Base-by-base conservation (phyloP, 2,113 vertebrate genomes). In the Sylvietta virens region DNA sequence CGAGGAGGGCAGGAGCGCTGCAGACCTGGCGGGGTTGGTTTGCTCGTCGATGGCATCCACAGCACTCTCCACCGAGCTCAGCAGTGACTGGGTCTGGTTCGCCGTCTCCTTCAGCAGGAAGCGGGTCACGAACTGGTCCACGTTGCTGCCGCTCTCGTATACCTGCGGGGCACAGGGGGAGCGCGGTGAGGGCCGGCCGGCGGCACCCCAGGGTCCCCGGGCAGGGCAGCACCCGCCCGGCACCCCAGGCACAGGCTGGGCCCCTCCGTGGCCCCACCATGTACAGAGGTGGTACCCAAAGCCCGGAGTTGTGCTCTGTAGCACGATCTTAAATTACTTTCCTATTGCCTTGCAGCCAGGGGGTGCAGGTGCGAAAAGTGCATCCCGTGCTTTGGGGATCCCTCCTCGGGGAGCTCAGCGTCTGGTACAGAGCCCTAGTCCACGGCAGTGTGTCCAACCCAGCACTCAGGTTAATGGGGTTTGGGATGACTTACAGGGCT, bases 21-120 rank as follows among this genome's bases (percentile, higher is more conserved):
- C 98, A n/a, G 90, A 99, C 99, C 99, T 98, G 93, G 97, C 81
- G 23, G 98, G 99, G 98, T 98, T 98, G 97, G 98, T 99, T 96
- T 99, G 99, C 90, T 99, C 99, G 0, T 99, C 99, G 2, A 99
- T 99, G 62, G 99, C 99, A 24, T 99, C 99, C 94, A 99, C 99
- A 0, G 99, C 99, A 4, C 99, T 99, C 96, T 99, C 99, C 97
- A 99, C 99, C 0, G 99, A 99, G 97, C 97, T 99, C 81, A 99
- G 98, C 88, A 99, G 98, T 0, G 99, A 99, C 98, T 99, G 99
- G 88, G 99, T 99, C 98, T 99, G 99, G 98, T 97, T 99, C 40
- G 99, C 99, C 0, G 99, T 99, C 97, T 99, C 99, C 98, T 99
- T 99, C 98, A 99, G 98, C 86, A 99, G 98, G 97, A 99, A 99